Base-by-base conservation (phyloP, 2,797 vertebrate species). In the Coregonus ussuriensis region DNA sequence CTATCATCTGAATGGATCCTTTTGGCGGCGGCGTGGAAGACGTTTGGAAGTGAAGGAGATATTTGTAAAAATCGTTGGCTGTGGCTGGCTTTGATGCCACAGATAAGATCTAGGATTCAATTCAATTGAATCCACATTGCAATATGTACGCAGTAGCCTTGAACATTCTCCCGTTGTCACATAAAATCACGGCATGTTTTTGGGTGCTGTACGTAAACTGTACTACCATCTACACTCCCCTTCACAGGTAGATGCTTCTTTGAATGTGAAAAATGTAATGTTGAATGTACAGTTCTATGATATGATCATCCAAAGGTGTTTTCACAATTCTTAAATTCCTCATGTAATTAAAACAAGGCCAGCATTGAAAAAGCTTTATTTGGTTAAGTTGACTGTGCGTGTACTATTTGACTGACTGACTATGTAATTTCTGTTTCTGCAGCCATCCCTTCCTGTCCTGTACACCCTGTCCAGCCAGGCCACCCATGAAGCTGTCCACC, bases 371-470 rank as follows among this genome's bases (percentile, higher is more conserved):
- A 13, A 29, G 9, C 21, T 25, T 65, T 14, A 25, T 25, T 65
- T 25, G 62, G 7, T 29, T 13, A 65, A 29, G 4, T 65, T 65
- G 6, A 65, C 25, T 4, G 7, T 25, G n/a, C 13, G 3, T 65
- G 9, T 65, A 59, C 62, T 56, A 15, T 14, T 54, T 18, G 16
- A 4, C 6, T n/a, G 63, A 77, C 35, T 69, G 37, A 71, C 18
- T 59, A 15, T 79, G 37, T 77, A 76, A 65, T 87, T 89, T 84
- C 89, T 91, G 83, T 89, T 78, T 89, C 84, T 89, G 33, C 95
- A 99, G 98, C 97, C 98, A 91, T 99, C 97, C 85, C 97, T 99
- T 94, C 97, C 98, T 95, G 98, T 99, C 89, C 95, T 99, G 79
- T 99, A 99, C 88, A 98, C 97, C 47, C 93, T 99, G 86, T 99